Base-by-base conservation (phyloP, 2,113 vertebrate species). In the Chrysemys picta region DNA sequence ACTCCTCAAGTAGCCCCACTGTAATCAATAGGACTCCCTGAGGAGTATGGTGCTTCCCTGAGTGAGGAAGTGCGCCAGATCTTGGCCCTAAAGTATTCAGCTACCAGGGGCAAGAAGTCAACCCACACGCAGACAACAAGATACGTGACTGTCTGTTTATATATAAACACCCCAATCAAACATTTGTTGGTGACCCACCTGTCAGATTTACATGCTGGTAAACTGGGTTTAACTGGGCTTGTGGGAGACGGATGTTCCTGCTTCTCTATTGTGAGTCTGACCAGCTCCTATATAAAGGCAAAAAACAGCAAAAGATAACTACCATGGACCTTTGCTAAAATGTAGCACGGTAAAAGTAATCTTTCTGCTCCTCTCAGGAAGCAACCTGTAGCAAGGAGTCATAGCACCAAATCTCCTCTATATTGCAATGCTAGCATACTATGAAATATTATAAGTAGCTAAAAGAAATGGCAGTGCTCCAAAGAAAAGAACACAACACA, bases 221-320 rank as follows among this genome's bases (percentile, higher is more conserved):
- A 97, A 19, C 97, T 98, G 89, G 99, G 99, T 95, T 99, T 99
- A 96, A 98, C 99, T 0, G 99, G 99, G 89, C 98, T 99, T 5
- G 99, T 99, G 49, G 99, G 99, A 47, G 99, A 99, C 0, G 99
- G 99, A 57, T 99, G 99, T 52, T 99, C 99, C 89, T 99, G 99
- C 95, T 99, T 99, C 97, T 99, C 99, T 56, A 99, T 98, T 3
- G 99, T 99, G 47, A 99, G 98, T 96, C 99, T 99, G 96, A 99
- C 99, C 97, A 99, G 96, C 86, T 99, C 99, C 99, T 99, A 89
- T 56, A 80, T 96, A 57, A 83, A 50, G 87, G 87, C 85, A 31
- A 54, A 21, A 57, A 85, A 10, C 54, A 56, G 38, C 2, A 45
- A 52, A 52, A 42, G 16, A 31, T 6, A 12, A 42, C 35, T 4